Evolutionary conservation across 2,113 vertebrate genomes (phyloP).

Genomic region (Nycticebus coucang): DNA sequence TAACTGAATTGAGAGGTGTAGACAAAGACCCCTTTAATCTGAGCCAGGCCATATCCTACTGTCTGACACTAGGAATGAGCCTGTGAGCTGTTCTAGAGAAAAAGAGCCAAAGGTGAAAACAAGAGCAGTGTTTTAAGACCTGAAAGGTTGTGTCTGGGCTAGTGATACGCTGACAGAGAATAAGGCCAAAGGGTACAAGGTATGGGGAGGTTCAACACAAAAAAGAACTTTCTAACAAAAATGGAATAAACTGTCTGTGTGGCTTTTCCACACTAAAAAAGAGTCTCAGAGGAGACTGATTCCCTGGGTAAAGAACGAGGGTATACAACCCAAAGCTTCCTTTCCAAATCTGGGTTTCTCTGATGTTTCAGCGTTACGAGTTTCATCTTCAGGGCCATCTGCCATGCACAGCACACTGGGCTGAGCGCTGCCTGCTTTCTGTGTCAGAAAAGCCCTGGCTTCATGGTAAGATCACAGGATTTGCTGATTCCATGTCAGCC

Average conservation of each 20-base stretch:
- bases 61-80: neutral
- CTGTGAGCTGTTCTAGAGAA: neutral
- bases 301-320: neutral
- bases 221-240: conserved; percentile 25
- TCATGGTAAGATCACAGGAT: neutral
- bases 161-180: neutral
- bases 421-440: neutral
- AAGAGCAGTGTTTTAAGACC: neutral
- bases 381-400: neutral
- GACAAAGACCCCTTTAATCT: neutral
- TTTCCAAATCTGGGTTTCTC: neutral
- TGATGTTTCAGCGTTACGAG: neutral
- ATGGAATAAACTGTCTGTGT: neutral
- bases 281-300: neutral
- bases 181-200: neutral
- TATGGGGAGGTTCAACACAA: neutral
- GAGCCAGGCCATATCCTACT: neutral
- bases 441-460: neutral
- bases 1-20: neutral
- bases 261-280: neutral
- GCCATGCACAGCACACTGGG: neutral
- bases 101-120: neutral
- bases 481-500: neutral
- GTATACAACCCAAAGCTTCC: neutral
- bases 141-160: neutral